Evolutionary conservation across 2,888 invertebrate genomes (phyloP).

Genomic region (Mythimna albipuncta): DNA sequence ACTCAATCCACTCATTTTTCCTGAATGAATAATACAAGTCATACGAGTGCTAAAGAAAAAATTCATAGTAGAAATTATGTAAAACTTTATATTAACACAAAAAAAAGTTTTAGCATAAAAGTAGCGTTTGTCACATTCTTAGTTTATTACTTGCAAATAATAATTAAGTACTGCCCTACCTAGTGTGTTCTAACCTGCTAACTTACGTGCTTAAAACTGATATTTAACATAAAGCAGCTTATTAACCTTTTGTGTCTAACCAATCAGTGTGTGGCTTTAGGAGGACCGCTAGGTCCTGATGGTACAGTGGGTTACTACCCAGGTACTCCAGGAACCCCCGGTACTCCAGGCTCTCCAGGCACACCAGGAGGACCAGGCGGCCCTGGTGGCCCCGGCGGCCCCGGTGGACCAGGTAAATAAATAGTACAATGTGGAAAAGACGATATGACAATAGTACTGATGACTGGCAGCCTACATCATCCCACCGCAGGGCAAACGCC

Average conservation of each 20-base stretch:
- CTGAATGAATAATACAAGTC: too few relatives aligned
- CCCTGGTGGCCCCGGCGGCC: constrained; percentile 41
- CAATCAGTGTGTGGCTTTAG: constrained; percentile 60
- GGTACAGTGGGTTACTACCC: constrained; percentile 67
- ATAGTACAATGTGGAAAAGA: neutral
- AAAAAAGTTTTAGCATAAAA: too few relatives aligned
- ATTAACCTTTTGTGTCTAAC: constrained; percentile 53
- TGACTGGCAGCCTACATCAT: neutral
- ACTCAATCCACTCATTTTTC: too few relatives aligned
- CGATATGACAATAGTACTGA: neutral
- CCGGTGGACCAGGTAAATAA: constrained; percentile 49
- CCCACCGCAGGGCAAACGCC: neutral
- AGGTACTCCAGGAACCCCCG: constrained; percentile 68
- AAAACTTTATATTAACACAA: too few relatives aligned
- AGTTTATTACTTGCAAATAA: neutral
- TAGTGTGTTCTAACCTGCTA: constrained; percentile 4
- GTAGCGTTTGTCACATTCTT: too few relatives aligned
- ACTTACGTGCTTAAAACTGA: constrained; percentile 23
- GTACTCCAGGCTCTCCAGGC: constrained; percentile 67
- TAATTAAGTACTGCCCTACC: neutral
- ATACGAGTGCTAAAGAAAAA: too few relatives aligned
- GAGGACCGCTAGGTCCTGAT: constrained; percentile 57
- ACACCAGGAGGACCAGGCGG: constrained; percentile 61
- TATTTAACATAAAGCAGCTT: constrained; percentile 28
- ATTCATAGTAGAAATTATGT: too few relatives aligned